A percentile compares a stretch with the other conserved stretches of the same genome.
Conservation (phyloP, 2,888 invertebrate species). For the Catocala sponsa region DNA sequence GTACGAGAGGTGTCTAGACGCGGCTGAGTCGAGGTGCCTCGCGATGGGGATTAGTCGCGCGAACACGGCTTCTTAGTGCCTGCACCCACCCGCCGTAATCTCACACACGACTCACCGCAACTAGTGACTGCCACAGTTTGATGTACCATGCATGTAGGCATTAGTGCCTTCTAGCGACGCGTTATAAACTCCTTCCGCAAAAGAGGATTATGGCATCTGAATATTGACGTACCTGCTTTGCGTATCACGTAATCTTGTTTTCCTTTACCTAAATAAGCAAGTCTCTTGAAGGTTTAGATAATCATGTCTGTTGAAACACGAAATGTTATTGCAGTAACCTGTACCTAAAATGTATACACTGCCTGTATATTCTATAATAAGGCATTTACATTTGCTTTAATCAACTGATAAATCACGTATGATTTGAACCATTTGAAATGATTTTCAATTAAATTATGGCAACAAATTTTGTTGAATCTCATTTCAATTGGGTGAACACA, state of each 20-base stretch:
- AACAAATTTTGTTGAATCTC: too few relatives aligned
- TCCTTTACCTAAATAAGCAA: conserved; percentile 25
- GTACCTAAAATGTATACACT: too few relatives aligned
- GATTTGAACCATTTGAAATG: too few relatives aligned
- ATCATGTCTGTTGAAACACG: neutral
- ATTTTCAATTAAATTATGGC: too few relatives aligned
- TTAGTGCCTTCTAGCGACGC: conserved; percentile 5
- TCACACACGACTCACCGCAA: conserved; percentile 23
- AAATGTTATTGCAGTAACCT: too few relatives aligned
- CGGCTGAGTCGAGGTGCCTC: conserved; percentile 47
- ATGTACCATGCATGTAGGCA: conserved; percentile 2
- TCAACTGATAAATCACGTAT: too few relatives aligned
- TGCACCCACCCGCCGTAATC: conserved; percentile 34
- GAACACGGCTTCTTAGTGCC: conserved; percentile 60
- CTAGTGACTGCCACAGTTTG: neutral
- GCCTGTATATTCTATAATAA: too few relatives aligned
- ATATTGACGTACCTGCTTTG: conserved; percentile 19
- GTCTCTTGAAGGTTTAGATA: conserved; percentile 6
- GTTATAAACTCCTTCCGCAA: conserved; percentile 5
- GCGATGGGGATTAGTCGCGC: conserved; percentile 65
- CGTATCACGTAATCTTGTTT: conserved; percentile 31
- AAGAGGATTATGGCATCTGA: conserved; percentile 27
- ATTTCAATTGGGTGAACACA: too few relatives aligned
- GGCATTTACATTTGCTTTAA: too few relatives aligned
- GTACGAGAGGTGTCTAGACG: conserved; percentile 65